These are phyloP conservation scores for Melanophora roralis DNA, from an alignment of 2,888 invertebrate genomes.

Conservation along the genomic window DNA sequence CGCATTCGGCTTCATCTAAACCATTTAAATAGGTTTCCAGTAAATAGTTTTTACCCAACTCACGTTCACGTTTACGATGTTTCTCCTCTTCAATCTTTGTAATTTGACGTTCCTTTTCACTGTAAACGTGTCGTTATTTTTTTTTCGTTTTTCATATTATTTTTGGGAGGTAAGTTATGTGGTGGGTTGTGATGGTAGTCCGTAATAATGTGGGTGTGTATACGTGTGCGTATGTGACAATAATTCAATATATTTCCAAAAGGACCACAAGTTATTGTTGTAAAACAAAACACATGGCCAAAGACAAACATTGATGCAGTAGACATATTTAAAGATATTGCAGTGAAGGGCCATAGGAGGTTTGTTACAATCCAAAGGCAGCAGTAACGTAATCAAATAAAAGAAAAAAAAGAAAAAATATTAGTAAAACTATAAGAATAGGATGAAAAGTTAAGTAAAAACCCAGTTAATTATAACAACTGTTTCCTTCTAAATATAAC, in stretches of 20 bases:
- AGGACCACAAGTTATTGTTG: slow-evolving; percentile 54
- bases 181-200: not conserved
- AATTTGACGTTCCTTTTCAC: slow-evolving; percentile 87
- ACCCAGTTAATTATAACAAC: slow-evolving; percentile 50
- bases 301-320: slow-evolving; percentile 1
- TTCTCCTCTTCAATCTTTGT: slow-evolving; percentile 87
- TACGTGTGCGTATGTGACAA: not conserved
- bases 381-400: slow-evolving; percentile 8
- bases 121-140: slow-evolving; percentile 68
- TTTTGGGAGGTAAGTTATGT: not conserved
- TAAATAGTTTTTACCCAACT: slow-evolving; percentile 88
- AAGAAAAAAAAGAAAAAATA: slow-evolving; percentile 18
- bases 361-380: slow-evolving; percentile 11
- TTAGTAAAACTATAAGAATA: slow-evolving; percentile 9
- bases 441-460: slow-evolving; percentile 48
- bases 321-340: not conserved
- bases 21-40: slow-evolving; percentile 85
- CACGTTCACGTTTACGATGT: slow-evolving; percentile 84
- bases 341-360: not conserved
- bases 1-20: slow-evolving; percentile 77
- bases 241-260: slow-evolving; percentile 24
- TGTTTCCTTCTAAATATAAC: slow-evolving; percentile 49
- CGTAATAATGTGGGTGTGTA: not conserved
- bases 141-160: not conserved
- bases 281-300: slow-evolving; percentile 48